A percentile compares a stretch with the other conserved stretches of the same genome.
phyloP scores from a whole-genome alignment of 2,797 vertebrate genomes.

The Holocentrus rufus region DNA sequence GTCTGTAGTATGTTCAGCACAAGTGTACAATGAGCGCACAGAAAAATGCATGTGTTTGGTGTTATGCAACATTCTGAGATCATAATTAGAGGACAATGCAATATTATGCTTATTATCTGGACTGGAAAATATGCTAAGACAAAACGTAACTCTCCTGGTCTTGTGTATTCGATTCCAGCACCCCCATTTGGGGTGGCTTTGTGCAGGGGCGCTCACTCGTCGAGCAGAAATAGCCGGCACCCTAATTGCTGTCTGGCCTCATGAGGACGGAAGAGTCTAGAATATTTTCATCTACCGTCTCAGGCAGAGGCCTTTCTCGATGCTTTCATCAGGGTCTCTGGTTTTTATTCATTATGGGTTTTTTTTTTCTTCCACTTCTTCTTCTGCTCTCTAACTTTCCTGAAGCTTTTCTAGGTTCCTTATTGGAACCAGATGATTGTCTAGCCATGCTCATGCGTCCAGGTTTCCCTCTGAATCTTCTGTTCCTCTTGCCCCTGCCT shows the following conservation, averaged over 20 bases:
- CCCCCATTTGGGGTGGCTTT: constrained; percentile 62
- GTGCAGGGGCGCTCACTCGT: constrained; percentile 62
- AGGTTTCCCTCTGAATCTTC: constrained; percentile 32
- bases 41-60: constrained; percentile 32
- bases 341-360: constrained; percentile 58
- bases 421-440: constrained; percentile 78
- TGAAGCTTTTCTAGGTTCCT: constrained; percentile 49
- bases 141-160: constrained; percentile 62
- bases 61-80: constrained; percentile 76
- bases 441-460: constrained; percentile 42
- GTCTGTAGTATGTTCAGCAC: constrained; percentile 26
- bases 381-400: constrained; percentile 39
- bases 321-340: constrained; percentile 58
- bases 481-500: constrained; percentile 6
- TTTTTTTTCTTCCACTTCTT: constrained; percentile 26
- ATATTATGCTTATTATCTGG: constrained; percentile 80
- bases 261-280: constrained; percentile 41
- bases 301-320: constrained; percentile 41
- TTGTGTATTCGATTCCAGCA: constrained; percentile 64
- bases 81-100: constrained; percentile 77
- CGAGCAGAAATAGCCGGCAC: constrained; percentile 63
- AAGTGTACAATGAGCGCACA: constrained; percentile 15
- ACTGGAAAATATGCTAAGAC: constrained; percentile 77
- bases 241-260: constrained; percentile 75
- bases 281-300: constrained; percentile 56